A percentile compares a stretch with the other conserved stretches of the same genome.
Conservation (phyloP, 2,113 vertebrate genomes). For the Chaenocephalus aceratus region DNA sequence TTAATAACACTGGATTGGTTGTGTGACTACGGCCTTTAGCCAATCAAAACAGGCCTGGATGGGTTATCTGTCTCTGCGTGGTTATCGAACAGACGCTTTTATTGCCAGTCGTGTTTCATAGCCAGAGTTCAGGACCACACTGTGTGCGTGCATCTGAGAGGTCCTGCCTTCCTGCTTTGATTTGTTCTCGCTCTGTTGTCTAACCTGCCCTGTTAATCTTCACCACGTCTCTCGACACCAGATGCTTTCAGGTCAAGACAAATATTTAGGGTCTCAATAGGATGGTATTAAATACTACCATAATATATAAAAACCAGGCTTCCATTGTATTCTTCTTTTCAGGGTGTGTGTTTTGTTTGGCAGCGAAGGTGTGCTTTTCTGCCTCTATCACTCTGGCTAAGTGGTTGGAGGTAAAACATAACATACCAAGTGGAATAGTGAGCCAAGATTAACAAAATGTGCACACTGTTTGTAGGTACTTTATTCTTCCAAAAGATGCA, state of each 20-base stretch:
- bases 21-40: constrained; percentile 62
- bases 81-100: constrained; percentile 73
- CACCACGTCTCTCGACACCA: constrained; percentile 49
- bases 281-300: constrained; percentile 77
- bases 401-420: constrained; percentile 68
- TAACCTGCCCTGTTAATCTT: constrained; percentile 28
- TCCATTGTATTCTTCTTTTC: constrained; percentile 66
- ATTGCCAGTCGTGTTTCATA: constrained; percentile 62
- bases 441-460: constrained; percentile 64
- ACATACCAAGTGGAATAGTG: constrained; percentile 44
- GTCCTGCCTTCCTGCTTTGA: constrained; percentile 20
- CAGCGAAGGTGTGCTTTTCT: constrained; percentile 61
- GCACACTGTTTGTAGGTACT: constrained; percentile 22
- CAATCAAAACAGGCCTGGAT: constrained; percentile 76
- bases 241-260: constrained; percentile 69
- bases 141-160: constrained; percentile 45
- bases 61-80: constrained; percentile 76
- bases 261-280: constrained; percentile 68
- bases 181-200: constrained; percentile 21
- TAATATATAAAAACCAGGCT: constrained; percentile 68
- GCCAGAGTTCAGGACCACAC: constrained; percentile 47
- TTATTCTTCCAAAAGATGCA: constrained; percentile 4
- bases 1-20: constrained; percentile 80
- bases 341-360: constrained; percentile 76
- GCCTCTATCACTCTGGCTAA: constrained; percentile 50